Conservation (phyloP, 2,113 vertebrate species). For the Lanius collurio region DNA sequence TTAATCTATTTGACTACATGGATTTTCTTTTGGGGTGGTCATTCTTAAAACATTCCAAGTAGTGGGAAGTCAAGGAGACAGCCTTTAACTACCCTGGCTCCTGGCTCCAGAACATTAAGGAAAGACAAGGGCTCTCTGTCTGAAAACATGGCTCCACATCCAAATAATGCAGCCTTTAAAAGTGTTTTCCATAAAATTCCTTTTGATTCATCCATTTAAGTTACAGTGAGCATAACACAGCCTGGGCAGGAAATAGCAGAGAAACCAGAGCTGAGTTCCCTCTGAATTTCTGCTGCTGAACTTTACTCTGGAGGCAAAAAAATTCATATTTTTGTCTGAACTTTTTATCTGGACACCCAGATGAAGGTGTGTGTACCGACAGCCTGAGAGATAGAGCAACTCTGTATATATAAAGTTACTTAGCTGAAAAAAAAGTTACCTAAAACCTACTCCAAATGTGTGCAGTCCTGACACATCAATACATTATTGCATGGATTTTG, state of each 20-base stretch:
- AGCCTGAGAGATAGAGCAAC: neutral
- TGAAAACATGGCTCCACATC: neutral
- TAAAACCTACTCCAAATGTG: neutral
- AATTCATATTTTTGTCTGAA: neutral
- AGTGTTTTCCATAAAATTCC: neutral
- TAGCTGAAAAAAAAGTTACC: neutral
- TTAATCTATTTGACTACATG: neutral
- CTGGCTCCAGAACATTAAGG: neutral
- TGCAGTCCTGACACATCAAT: neutral
- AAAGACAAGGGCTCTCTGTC: neutral
- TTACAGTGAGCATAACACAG: neutral
- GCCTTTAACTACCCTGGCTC: neutral
- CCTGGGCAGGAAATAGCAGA: neutral
- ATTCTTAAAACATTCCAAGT: neutral
- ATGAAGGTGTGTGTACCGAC: neutral
- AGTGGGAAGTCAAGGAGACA: neutral
- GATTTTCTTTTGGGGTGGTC: neutral
- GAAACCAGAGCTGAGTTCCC: accelerated
- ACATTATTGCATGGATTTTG: neutral
- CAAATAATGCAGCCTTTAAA: neutral
- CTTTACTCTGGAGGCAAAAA: neutral
- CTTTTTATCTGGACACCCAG: neutral
- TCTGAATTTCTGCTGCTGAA: neutral
- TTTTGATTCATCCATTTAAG: neutral
- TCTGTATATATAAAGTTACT: neutral